Evolutionary conservation across 2,888 invertebrate species (phyloP), one percentile per base, ranked within the genome.

Genomic region (Sesamia inferens): DNA sequence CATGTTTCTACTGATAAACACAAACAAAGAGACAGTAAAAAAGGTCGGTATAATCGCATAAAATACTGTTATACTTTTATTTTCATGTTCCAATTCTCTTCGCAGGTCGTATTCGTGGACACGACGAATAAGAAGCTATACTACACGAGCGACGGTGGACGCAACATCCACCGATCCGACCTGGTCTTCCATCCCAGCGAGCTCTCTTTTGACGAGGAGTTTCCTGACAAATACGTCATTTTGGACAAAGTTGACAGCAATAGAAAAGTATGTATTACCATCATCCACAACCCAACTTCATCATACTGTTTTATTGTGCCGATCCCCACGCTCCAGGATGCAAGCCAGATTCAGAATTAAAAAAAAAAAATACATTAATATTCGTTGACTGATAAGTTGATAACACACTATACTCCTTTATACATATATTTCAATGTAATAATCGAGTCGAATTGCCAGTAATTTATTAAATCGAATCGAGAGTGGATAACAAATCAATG

Each of bases 21-120:
- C 47, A 48, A 48, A 48, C 5, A 48, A 48, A 48, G 47, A 48
- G 1, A 48, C 14, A 48, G 6, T 16, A 13, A 44, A 44, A 44
- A 44, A 44, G 16, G 47, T 47, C 47, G 14, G 47, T 48, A 16
- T 5, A 48, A 31, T 31, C 31, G 3, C 31, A 31, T 31, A 39
- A 48, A 48, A 48, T 16, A 3, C 31, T 31, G 2, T 31, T 31
- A 31, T 48, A 48, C 48, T 51, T 51, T 48, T 19, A 55, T 22
- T 1, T 63, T 39, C 13, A 66, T 59, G 11, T 58, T 63, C 0
- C 8, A n/a, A n/a, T 66, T 82, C 72, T 66, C 59, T 73, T 92
- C 92, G 79, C 95, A 99, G 99, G 98, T 98, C 92, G 97, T 99
- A 0, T 99, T 99, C 92, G 97, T 98, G 68, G 99, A 99, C 92